phyloP scores from a whole-genome alignment of 2,888 invertebrate species.

The Meghimatium bilineatum region DNA sequence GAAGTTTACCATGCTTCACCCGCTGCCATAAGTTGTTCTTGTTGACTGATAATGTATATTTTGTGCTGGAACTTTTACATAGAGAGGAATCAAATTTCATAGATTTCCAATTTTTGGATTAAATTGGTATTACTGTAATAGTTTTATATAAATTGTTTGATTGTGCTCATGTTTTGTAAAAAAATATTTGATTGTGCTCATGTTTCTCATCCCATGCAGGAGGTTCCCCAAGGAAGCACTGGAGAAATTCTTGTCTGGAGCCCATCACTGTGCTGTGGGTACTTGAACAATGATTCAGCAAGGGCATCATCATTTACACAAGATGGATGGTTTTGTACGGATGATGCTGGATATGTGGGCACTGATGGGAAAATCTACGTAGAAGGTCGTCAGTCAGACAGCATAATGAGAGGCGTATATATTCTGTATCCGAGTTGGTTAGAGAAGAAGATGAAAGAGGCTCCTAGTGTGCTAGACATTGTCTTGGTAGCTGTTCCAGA shows the following conservation, averaged over 20 bases:
- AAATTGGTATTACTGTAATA: no score
- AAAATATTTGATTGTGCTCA: neutral
- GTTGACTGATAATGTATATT: no score
- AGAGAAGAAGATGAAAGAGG: slow-evolving; percentile 43
- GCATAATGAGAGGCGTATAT: slow-evolving; percentile 50
- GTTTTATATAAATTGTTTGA: neutral
- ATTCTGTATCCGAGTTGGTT: slow-evolving; percentile 54
- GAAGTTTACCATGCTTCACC: no score
- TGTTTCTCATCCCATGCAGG: slow-evolving; percentile 26
- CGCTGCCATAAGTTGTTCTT: no score
- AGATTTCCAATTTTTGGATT: no score
- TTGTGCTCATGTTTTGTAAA: neutral
- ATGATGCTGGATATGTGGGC: slow-evolving; percentile 50
- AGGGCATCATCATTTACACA: slow-evolving; percentile 35
- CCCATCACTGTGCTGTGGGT: slow-evolving; percentile 44
- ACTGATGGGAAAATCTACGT: slow-evolving; percentile 44
- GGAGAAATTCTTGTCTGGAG: slow-evolving; percentile 50
- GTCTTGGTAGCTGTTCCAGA: slow-evolving; percentile 53
- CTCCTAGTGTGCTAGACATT: slow-evolving; percentile 45
- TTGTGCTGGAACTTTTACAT: no score
- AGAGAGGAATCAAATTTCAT: no score
- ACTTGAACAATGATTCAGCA: slow-evolving; percentile 49
- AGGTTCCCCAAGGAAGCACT: slow-evolving; percentile 36
- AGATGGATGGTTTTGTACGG: slow-evolving; percentile 54
- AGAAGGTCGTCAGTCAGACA: slow-evolving; percentile 51